These are phyloP conservation scores for Prunella fulvescens DNA, from an alignment of 2,113 vertebrate genomes.

Conservation along the genomic window DNA sequence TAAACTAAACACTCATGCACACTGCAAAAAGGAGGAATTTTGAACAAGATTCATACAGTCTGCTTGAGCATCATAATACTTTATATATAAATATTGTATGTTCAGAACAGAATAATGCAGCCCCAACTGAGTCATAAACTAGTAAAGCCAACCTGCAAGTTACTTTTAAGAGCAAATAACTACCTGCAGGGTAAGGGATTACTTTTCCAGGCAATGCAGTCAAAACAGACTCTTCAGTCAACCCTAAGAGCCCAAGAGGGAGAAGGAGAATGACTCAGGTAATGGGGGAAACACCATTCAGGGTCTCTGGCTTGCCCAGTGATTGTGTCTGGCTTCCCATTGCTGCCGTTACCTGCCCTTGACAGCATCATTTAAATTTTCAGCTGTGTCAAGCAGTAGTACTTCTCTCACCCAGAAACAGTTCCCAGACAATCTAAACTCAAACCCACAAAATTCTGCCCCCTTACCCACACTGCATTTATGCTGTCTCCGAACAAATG, in stretches of 20 bases:
- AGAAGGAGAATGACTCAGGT: not conserved
- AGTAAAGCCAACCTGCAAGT: not conserved
- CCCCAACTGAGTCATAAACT: not conserved
- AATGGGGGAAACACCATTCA: not conserved
- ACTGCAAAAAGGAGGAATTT: not conserved
- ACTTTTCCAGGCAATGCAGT: no score
- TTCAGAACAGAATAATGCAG: not conserved
- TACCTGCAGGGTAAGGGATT: not conserved
- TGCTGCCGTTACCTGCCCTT: not conserved
- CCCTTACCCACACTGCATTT: not conserved
- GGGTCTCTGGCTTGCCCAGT: not conserved
- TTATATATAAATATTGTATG: not conserved
- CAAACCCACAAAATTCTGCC: constrained; percentile 8
- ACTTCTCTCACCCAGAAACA: not conserved
- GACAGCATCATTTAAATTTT: not conserved
- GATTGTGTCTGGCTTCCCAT: not conserved
- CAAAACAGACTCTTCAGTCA: not conserved
- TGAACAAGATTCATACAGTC: not conserved
- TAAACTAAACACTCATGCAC: not conserved
- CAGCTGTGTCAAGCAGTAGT: not conserved
- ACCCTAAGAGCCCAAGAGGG: not conserved
- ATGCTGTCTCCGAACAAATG: not conserved
- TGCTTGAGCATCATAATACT: not conserved
- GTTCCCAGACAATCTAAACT: not conserved
- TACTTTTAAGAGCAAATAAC: not conserved